These are phyloP conservation scores for Discoglossus pictus DNA, from an alignment of 2,797 vertebrate species.

Conservation along the genomic window DNA sequence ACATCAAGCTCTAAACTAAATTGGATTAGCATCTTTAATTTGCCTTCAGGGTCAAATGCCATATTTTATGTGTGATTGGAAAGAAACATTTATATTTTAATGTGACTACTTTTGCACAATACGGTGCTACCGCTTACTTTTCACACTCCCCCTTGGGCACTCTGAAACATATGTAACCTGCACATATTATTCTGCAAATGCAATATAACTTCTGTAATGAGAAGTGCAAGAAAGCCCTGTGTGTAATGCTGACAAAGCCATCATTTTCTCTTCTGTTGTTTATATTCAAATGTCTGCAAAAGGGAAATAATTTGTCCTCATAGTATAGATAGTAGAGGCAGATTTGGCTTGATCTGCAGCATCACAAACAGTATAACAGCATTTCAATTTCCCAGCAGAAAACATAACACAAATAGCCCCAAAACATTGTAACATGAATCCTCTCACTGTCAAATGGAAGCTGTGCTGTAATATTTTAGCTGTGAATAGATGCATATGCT, in stretches of 20 bases:
- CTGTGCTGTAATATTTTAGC: no score
- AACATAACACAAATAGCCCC: no score
- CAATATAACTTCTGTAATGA: background rate
- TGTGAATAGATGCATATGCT: no score
- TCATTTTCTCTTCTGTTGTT: background rate
- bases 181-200: conserved; percentile 1
- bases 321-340: background rate
- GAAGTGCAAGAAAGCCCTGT: background rate
- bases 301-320: background rate
- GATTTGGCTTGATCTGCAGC: background rate
- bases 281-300: background rate
- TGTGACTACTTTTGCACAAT: conserved; percentile 2
- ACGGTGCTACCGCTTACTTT: background rate
- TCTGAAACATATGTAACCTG: conserved; percentile 3
- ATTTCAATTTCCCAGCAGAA: background rate
- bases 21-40: conserved; percentile 25
- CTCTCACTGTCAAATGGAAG: no score
- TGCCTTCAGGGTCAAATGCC: conserved; percentile 3
- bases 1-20: conserved; percentile 11
- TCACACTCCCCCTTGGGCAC: background rate
- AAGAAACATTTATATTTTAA: conserved; percentile 14
- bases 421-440: no score
- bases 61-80: conserved; percentile 1
- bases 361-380: background rate
- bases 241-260: background rate